Conservation (phyloP, 2,797 vertebrate species). For the Cheirogaleus major region DNA sequence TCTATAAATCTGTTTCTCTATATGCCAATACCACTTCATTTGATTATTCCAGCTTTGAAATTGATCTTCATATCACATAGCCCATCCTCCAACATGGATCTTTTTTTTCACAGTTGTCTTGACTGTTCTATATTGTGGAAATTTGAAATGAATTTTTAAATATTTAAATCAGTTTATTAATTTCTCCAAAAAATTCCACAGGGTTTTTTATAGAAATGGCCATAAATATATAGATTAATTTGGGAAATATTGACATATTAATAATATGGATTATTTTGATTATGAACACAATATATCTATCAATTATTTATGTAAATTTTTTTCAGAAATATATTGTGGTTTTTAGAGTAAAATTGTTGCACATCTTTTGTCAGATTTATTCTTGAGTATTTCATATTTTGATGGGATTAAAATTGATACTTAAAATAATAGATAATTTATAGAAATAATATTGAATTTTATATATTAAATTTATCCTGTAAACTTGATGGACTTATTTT, state of each 20-base stretch:
- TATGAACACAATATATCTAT: not conserved
- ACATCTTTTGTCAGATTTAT: not conserved
- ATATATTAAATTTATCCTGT: not conserved
- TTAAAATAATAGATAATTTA: not conserved
- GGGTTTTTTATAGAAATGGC: not conserved
- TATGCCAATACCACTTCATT: not conserved
- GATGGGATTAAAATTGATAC: not conserved
- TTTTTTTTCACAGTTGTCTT: not conserved
- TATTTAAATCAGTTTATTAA: not conserved
- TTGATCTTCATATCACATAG: not conserved
- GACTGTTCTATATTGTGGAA: not conserved
- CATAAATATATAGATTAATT: not conserved
- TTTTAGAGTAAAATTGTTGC: not conserved
- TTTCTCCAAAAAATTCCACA: not conserved
- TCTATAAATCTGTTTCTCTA: not conserved
- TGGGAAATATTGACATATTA: not conserved
- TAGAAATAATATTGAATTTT: not conserved
- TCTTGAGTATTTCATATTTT: not conserved
- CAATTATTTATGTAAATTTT: not conserved
- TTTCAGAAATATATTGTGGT: not conserved
- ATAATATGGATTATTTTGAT: not conserved
- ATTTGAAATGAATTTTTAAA: not conserved
- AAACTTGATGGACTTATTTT: not conserved
- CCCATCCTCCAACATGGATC: not conserved
- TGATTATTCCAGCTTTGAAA: not conserved